Percentiles rank a stretch among this genome's conserved stretches.
Conservation (phyloP, 2,797 vertebrate species). For the Squalus acanthias region DNA sequence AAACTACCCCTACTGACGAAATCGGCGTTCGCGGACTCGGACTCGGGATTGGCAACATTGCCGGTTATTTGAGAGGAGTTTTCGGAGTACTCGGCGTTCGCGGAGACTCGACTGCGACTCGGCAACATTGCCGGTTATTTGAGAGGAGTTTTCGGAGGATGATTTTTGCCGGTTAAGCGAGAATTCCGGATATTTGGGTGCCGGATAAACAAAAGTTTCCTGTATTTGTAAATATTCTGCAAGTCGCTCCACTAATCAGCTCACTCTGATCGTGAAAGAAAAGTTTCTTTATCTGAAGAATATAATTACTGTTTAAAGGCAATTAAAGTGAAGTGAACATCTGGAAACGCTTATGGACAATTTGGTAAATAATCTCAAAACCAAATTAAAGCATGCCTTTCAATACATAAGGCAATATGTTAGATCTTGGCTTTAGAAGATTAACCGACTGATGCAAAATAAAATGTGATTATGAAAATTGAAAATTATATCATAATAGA, state of each 20-base stretch:
- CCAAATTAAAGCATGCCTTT: neutral
- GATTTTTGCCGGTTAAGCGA: no score
- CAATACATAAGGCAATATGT: neutral
- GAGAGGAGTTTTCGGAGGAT: no score
- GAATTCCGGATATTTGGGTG: no score
- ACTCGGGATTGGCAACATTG: no score
- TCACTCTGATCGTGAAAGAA: neutral
- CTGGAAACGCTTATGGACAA: neutral
- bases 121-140: no score
- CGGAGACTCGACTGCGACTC: no score
- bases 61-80: no score
- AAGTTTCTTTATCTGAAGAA: neutral
- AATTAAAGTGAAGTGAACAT: neutral
- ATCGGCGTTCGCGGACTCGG: no score
- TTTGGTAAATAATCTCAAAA: neutral
- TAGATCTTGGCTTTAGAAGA: neutral
- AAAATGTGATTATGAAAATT: neutral
- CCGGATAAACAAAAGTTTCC: no score
- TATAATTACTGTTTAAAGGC: neutral
- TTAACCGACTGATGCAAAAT: neutral
- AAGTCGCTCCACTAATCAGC: neutral
- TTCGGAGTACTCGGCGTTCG: no score
- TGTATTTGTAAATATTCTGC: neutral
- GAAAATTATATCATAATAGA: neutral
- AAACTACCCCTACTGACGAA: no score